Evolutionary conservation across 2,888 invertebrate species (phyloP), one percentile per base, ranked within the genome.

Genomic region (Mesorhabditis belari): DNA sequence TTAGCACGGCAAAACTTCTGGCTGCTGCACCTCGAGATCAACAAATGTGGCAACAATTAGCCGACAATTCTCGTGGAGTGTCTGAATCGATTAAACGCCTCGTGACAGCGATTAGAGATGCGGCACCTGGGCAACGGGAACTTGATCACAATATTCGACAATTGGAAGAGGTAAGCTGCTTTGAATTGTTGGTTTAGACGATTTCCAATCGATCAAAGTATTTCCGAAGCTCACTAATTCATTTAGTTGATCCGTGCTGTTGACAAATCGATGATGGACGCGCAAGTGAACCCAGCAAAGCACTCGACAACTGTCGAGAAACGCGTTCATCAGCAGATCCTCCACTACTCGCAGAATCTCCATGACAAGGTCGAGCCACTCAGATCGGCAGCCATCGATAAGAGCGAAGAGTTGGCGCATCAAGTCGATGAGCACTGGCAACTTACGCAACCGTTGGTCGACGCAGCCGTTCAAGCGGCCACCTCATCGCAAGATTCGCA

Each of bases 81-180:
- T 94, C 94, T 1, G 95, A 96, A 82, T 90, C 92, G 27, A 95
- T 98, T 80, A 96, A 96, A 83, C 87, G 88, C 12, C 86, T 98
- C 4, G 93, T 95, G 4, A 88, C 91, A 17, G 90, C 91, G 67
- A 78, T 78, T 60, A 88, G 90, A 58, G 94, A 94, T 80, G 91
- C 91, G 76, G 93, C 95, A 0, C 96, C 96, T 0, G 96, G 96
- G 0, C 94, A 95, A 82, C 52, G 88, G 4, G 96, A 98, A 82
- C 93, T 96, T 82, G 89, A 90, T 53, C 86, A 86, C 0, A 91
- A 90, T 0, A 86, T 92, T 49, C 49, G 58, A 26, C 59, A 59
- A 51, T 58, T 73, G 9, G 63, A 67, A 4, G 54, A 63, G n/a
- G n/a, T n/a, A n/a, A n/a, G n/a, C n/a, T n/a, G n/a, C 5, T 49